Evolutionary conservation across 2,113 vertebrate genomes (phyloP).

Genomic region (Apodemus speciosus): DNA sequence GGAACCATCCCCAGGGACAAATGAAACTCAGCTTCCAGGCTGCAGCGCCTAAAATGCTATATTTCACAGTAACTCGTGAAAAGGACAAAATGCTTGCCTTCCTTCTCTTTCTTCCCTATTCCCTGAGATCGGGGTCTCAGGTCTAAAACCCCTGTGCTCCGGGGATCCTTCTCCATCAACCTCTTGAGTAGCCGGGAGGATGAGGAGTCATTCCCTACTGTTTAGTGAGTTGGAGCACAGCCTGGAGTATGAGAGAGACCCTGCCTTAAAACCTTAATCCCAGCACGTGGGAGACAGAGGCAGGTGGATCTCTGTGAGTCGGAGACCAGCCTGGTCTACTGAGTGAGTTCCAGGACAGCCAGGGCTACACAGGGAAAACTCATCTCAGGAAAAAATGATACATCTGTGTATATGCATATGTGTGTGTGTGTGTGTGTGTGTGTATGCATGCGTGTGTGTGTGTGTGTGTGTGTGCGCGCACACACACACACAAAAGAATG

Average conservation of each 20-base stretch:
- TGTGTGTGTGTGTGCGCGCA: fast-evolving
- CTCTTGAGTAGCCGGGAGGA: not conserved
- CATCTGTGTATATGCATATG: not conserved
- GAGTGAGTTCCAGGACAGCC: not conserved
- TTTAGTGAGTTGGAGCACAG: not conserved
- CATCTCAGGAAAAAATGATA: not conserved
- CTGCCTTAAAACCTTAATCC: not conserved
- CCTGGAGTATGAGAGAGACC: not conserved
- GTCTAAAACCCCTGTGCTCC: not conserved
- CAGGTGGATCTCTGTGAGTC: not conserved
- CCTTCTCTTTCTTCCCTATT: not conserved
- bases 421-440: not conserved
- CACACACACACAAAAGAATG: no score
- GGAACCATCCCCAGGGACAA: not conserved
- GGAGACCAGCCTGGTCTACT: not conserved
- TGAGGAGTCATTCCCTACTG: not conserved
- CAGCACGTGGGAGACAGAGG: not conserved
- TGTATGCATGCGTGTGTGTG: not conserved
- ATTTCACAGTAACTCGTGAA: not conserved
- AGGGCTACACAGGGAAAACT: not conserved
- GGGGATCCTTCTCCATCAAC: not conserved
- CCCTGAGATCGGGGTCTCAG: not conserved
- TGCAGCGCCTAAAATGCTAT: no score
- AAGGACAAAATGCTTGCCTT: not conserved
- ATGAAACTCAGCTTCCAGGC: not conserved